Percentiles rank a stretch among this genome's conserved stretches.
Conservation (phyloP, 2,797 vertebrate genomes). For the Kryptopterus vitreolus region DNA sequence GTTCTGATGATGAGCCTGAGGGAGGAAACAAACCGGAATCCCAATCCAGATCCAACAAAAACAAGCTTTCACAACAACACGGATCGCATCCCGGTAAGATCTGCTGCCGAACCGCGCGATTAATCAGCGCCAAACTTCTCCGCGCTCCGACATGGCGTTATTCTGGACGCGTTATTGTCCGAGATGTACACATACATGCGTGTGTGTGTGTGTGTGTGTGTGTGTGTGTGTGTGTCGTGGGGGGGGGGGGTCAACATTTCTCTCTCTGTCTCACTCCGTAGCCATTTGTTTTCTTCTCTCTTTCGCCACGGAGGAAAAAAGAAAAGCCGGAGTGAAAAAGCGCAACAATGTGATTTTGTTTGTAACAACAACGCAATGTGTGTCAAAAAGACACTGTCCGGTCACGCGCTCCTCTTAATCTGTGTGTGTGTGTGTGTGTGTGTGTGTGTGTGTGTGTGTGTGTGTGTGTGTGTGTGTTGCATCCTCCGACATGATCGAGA, state of each 20-base stretch:
- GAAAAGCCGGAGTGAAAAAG: slow-evolving; percentile 38
- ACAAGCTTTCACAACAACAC: background rate
- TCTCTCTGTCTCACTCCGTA: background rate
- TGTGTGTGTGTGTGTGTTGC: background rate
- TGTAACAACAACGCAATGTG: background rate
- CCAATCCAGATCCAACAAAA: background rate
- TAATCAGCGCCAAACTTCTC: background rate
- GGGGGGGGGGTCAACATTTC: background rate
- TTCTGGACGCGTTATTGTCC: background rate
- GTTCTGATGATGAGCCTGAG: slow-evolving; percentile 1
- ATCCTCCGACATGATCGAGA: background rate
- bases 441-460: slow-evolving; percentile 12
- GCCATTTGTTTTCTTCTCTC: slow-evolving; percentile 61
- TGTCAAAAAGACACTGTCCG: background rate
- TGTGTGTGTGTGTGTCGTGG: background rate
- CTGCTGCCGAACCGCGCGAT: background rate
- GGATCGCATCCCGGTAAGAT: background rate
- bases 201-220: too few relatives aligned
- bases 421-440: background rate
- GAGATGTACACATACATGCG: too few relatives aligned
- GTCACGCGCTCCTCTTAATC: background rate
- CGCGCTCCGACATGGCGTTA: background rate
- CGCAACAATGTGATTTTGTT: slow-evolving; percentile 42
- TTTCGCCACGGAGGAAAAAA: slow-evolving; percentile 74
- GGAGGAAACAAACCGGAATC: background rate